phyloP scores from a whole-genome alignment of 1,140 invertebrate species.

The Steinernema khuongi region DNA sequence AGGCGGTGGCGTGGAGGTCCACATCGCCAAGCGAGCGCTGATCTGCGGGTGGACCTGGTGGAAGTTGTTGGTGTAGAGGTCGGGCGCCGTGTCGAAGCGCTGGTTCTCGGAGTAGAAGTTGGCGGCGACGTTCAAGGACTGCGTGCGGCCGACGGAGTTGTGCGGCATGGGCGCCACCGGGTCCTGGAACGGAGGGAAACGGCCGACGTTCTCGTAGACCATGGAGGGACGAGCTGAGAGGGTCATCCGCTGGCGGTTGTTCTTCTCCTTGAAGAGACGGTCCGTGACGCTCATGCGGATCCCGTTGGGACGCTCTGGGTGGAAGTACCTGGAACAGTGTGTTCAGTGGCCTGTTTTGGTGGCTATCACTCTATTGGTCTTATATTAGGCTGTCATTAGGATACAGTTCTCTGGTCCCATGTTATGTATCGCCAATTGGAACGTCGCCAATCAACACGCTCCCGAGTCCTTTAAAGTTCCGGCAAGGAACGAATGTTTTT shows the following conservation, averaged over 20 bases:
- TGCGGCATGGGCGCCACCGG: constrained; percentile 13
- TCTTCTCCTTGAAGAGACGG: constrained; percentile 41
- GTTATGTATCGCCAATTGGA: no score
- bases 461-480: no score
- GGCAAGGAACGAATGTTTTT: no score
- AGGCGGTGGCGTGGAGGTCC: constrained; percentile 6
- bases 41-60: neutral
- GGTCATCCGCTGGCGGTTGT: constrained; percentile 12
- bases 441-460: no score
- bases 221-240: neutral
- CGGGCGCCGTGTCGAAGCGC: neutral
- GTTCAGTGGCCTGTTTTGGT: neutral
- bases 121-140: constrained; percentile 33
- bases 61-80: constrained; percentile 1
- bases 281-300: constrained; percentile 48
- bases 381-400: no score
- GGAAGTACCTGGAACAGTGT: constrained; percentile 40
- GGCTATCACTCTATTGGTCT: no score
- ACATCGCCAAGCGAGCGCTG: neutral
- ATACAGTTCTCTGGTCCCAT: no score
- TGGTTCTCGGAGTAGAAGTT: constrained; percentile 15
- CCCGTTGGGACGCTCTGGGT: constrained; percentile 52
- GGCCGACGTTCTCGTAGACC: constrained; percentile 12
- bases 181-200: neutral
- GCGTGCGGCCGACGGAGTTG: constrained; percentile 28